Evolutionary conservation across 2,797 vertebrate genomes (phyloP), one percentile per base, ranked within the genome.

Genomic region (Zenarchopterus dispar): DNA sequence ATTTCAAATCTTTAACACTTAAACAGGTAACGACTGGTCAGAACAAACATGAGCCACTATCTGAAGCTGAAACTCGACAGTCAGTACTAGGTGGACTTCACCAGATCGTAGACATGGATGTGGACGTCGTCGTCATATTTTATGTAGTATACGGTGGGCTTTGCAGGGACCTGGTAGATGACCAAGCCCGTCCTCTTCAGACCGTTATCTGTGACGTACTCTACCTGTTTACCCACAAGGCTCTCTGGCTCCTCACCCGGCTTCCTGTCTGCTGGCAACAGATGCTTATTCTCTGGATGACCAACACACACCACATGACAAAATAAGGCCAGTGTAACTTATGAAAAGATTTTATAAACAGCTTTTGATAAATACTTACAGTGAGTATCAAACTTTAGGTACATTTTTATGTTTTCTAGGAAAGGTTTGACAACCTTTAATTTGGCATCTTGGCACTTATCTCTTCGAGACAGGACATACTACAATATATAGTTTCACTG

Each of bases 41-140:
- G 69, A 60, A 84, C 28, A 42, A 80, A 78, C 50, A 47, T 24
- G 24, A 85, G 66, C 69, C 51, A 60, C 63, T 43, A 63, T 71
- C 24, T 41, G 61, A 47, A 50, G 63, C 51, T 62, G 71, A 78
- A 52, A 72, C 49, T 22, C 10, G 61, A 77, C 73, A 81, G 84
- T 88, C 86, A 77, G 56, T 81, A 83, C 84, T 94, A 95, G 88
- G 94, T 93, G 70, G 94, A 94, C 89, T 95, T 94, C 81, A 95
- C 93, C 77, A 95, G 89, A 71, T 95, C 93, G 21, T 95, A 95
- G 70, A 95, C 94, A 43, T 95, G 94, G 70, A 95, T 92, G 91
- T 95, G 94, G 72, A 94, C 93, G 33, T 95, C 94, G 28, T 95
- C 94, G 16, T 95, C 93, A 46, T 94, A 95, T 77, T 95, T 95